Base-by-base conservation (phyloP, 2,888 invertebrate genomes). In the Meteorus colon region DNA sequence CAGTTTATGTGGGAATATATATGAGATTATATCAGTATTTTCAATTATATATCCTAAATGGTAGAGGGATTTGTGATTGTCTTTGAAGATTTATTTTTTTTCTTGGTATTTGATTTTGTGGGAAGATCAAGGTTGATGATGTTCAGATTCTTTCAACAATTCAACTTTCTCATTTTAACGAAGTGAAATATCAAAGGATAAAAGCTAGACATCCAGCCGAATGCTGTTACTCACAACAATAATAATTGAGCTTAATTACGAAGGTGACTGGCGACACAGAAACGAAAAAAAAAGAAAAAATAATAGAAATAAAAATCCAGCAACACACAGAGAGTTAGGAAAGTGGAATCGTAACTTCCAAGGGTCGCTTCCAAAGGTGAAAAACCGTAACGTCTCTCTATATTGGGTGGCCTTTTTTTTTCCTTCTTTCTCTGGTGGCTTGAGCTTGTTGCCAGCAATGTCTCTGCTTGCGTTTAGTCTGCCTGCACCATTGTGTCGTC, bases 191-290 rank as follows among this genome's bases (percentile, higher is more conserved):
- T 41, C 41, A 41, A 41, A 41, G 41, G 34, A 6, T 34, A 8
- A 41, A 41, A 12, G 41, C 0, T 12, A 34, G 37, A 69, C 41
- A 12, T 19, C 34, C 55, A 69, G 60, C 41, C 60, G n/a, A 59
- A 60, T 60, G 62, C 24, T 55, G 41, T 78, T 74, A 79, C 75
- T 79, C 81, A 84, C 84, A 82, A 81, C 81, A 85, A 77, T 80
- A 76, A 81, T 85, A 84, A 84, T 85, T 80, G 83, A 81, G 82
- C 84, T 85, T 86, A 85, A 85, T 85, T 85, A 84, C 80, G 77
- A 80, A 81, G 76, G 79, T 81, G 4, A 27, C 16, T 37, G n/a
- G 29, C 14, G 60, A 60, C 29, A 51, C 31, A 68, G 16, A 29
- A 71, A 60, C 8, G 79, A 78, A 76, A 73, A 77, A 77, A 77